Base-by-base conservation (phyloP, 2,888 invertebrate genomes). In the Drosophila gaucha region DNA sequence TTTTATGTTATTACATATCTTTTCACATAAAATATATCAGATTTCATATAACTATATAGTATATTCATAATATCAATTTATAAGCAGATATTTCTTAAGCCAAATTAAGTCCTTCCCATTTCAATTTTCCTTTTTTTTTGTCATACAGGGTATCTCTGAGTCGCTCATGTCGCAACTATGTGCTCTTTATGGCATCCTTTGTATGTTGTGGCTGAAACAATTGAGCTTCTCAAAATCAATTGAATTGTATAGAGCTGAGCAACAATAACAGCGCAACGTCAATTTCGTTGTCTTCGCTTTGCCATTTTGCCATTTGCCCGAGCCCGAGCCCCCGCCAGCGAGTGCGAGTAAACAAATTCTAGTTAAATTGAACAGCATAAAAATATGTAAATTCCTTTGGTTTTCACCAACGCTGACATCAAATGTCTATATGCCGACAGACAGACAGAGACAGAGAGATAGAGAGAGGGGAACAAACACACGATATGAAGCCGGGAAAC, bases 371-470 rank as follows among this genome's bases (percentile, higher is more conserved):
- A 67, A 74, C 58, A 67, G 51, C 74, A 79, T 68, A 58, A 43
- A 73, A 84, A 77, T 84, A 78, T 77, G 84, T 58, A 84, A 77
- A 78, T 78, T 69, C 54, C 36, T 36, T 41, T 41, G 44, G 33
- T 54, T 39, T 51, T 47, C 28, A 12, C 31, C 55, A 57, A 51
- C 60, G 47, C 43, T 44, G 47, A 24, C 55, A 59, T 56, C 49
- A 64, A 68, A 54, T 62, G 63, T 41, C 51, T 41, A 38, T 51
- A 57, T 56, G 46, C 28, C 30, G 39, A 12, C 36, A 38, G 20
- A 20, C 5, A 16, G 18, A 30, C 18, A 35, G 8, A 35, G 39
- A 12, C 36, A 38, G 20, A 20, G 6, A 16, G 18, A 30, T 14
- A 35, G 8, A 14, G 10, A 30, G 2, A 10, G 26, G 5, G 18